Conservation (phyloP, 1,140 invertebrate genomes). For the Sycophaga agraensis region DNA sequence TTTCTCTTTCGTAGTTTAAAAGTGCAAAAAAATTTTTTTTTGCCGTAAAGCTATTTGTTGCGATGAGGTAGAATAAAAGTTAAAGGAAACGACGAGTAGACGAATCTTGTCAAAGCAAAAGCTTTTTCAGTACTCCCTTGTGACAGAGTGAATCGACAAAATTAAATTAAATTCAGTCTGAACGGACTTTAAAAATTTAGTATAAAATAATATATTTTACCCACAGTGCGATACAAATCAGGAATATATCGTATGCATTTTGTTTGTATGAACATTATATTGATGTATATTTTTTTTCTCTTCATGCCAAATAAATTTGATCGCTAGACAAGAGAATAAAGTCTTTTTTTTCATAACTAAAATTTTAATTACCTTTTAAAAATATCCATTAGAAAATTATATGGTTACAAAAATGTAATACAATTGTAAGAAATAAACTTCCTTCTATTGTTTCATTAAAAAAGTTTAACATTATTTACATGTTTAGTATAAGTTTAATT, state of each 20-base stretch:
- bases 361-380: slow-evolving; percentile 16
- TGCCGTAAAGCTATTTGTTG: too few relatives aligned
- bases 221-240: slow-evolving; percentile 17
- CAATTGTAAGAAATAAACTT: slow-evolving; percentile 6
- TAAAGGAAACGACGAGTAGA: slow-evolving; percentile 15
- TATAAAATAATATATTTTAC: slow-evolving; percentile 29
- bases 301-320: slow-evolving; percentile 31
- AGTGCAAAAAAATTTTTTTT: too few relatives aligned
- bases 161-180: too few relatives aligned
- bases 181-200: slow-evolving; percentile 31
- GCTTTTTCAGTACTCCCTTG: slow-evolving; percentile 9
- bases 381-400: slow-evolving; percentile 1
- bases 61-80: too few relatives aligned
- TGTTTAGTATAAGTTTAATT: background rate
- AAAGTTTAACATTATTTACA: slow-evolving; percentile 3
- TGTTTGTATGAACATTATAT: slow-evolving; percentile 27
- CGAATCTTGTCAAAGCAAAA: slow-evolving; percentile 19
- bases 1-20: slow-evolving; percentile 9
- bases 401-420: slow-evolving; percentile 1
- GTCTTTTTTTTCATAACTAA: slow-evolving; percentile 9
- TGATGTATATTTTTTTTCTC: slow-evolving; percentile 29
- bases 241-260: slow-evolving; percentile 33
- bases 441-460: too few relatives aligned
- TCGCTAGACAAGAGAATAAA: slow-evolving; percentile 9
- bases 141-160: background rate